A percentile compares a stretch with the other conserved stretches of the same genome.
Evolutionary conservation across 2,888 invertebrate species (phyloP).

Genomic region (Amorpha juglandis): DNA sequence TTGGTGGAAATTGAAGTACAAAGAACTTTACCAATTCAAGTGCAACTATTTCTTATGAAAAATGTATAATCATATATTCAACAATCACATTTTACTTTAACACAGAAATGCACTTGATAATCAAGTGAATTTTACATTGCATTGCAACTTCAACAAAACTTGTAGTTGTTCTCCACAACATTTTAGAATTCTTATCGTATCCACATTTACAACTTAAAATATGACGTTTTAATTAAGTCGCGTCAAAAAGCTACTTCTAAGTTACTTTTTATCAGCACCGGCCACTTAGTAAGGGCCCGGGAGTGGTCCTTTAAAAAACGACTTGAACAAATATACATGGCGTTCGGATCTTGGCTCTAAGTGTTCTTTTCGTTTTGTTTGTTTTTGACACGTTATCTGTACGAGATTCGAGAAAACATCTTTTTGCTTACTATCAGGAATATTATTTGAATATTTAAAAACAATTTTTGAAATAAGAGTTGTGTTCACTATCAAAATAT

Average conservation of each 20-base stretch:
- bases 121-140: neutral
- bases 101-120: neutral
- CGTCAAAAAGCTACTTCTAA: conserved; percentile 50
- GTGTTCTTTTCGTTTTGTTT: conserved; percentile 2
- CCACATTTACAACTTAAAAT: conserved; percentile 49
- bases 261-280: conserved; percentile 43
- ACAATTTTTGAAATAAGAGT: neutral
- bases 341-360: conserved; percentile 9
- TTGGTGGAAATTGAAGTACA: neutral
- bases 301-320: conserved; percentile 16
- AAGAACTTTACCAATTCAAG: too few species aligned
- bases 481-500: neutral
- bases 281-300: conserved; percentile 38
- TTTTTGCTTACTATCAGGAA: neutral
- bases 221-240: conserved; percentile 55
- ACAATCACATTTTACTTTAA: neutral
- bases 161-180: neutral
- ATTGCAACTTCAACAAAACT: neutral
- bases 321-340: neutral
- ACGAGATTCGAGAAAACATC: neutral
- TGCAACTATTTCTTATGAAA: too few species aligned
- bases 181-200: conserved; percentile 30
- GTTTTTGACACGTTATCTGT: conserved; percentile 3
- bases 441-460: neutral
- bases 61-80: too few species aligned